These are phyloP conservation scores for Microtus montanus DNA, from an alignment of 2,113 vertebrate species.

Conservation along the genomic window DNA sequence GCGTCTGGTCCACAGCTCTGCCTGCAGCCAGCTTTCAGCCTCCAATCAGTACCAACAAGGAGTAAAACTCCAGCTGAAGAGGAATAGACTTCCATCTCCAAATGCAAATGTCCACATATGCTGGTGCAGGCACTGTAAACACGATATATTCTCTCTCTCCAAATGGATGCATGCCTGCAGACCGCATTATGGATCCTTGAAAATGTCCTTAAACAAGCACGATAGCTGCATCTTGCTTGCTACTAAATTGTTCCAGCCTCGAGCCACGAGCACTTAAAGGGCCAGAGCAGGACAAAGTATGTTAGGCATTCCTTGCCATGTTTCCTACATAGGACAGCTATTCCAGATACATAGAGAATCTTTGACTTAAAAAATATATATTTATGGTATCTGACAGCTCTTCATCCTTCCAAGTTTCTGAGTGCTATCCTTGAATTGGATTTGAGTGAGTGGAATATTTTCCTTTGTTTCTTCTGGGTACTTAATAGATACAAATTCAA, in stretches of 20 bases:
- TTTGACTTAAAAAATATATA: constrained; percentile 51
- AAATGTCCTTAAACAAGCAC: constrained; percentile 78
- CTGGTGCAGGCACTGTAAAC: constrained; percentile 66
- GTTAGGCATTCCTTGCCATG: constrained; percentile 48
- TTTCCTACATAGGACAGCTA: constrained; percentile 60
- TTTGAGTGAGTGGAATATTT: constrained; percentile 19
- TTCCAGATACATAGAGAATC: constrained; percentile 55
- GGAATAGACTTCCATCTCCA: constrained; percentile 76
- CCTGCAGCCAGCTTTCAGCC: constrained; percentile 58
- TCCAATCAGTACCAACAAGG: constrained; percentile 69
- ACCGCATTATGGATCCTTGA: constrained; percentile 70
- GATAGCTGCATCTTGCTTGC: constrained; percentile 72
- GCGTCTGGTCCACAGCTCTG: constrained; percentile 41
- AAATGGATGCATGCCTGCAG: constrained; percentile 77
- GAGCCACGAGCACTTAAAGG: constrained; percentile 78
- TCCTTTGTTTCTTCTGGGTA: constrained; percentile 62
- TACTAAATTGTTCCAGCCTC: constrained; percentile 75
- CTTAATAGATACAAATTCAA: constrained; percentile 61
- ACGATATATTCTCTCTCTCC: constrained; percentile 74
- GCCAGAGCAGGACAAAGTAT: constrained; percentile 65
- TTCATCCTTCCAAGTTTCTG: constrained; percentile 31
- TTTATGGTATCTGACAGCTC: background rate
- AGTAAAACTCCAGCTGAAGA: constrained; percentile 78
- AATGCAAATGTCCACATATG: constrained; percentile 77
- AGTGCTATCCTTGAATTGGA: constrained; percentile 32